Conservation (phyloP, 2,888 invertebrate genomes). For the Tridacna gigas region DNA sequence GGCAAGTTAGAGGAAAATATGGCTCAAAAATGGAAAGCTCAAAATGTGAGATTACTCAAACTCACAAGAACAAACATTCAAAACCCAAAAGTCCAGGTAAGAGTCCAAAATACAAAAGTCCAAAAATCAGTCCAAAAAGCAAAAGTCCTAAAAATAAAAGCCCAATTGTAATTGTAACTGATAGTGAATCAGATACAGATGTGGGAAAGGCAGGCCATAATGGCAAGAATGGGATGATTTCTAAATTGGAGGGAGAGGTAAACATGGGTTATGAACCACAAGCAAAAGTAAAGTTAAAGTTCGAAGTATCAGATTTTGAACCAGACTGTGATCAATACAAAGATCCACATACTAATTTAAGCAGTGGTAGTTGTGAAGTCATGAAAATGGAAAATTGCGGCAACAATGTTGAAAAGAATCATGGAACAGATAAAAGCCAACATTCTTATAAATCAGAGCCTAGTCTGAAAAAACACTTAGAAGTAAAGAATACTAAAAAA, state of each 20-base stretch:
- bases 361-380: neutral
- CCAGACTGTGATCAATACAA: neutral
- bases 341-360: neutral
- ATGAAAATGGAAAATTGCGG: neutral
- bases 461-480: neutral
- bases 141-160: constrained; percentile 31
- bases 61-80: neutral
- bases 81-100: neutral
- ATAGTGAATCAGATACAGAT: constrained; percentile 45
- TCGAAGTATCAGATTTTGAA: neutral
- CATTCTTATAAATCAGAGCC: neutral
- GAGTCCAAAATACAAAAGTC: neutral
- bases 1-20: neutral
- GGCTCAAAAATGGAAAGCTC: neutral
- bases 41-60: neutral
- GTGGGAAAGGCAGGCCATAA: neutral
- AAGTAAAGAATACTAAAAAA: neutral
- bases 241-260: neutral
- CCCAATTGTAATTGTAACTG: constrained; percentile 51
- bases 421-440: neutral
- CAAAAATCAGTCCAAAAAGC: constrained; percentile 33
- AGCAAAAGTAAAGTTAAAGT: neutral
- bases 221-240: neutral
- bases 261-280: neutral
- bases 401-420: neutral